A percentile compares a stretch with the other conserved stretches of the same genome.
These are phyloP conservation scores for Catharus fuscescens DNA, from an alignment of 2,113 vertebrate genomes.

Conservation along the genomic window DNA sequence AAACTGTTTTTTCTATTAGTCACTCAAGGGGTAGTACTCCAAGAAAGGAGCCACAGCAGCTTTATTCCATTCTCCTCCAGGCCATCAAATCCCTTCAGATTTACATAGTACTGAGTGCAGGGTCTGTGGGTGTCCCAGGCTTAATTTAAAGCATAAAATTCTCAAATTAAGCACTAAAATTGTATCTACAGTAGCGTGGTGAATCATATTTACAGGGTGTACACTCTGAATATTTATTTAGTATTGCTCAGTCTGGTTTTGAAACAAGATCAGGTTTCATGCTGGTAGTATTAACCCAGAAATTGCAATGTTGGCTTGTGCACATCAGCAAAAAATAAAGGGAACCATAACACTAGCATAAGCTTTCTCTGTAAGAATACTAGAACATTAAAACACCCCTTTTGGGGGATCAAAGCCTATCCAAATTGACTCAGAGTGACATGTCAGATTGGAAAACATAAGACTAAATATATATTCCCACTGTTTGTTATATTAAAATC, in stretches of 20 bases:
- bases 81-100: neutral
- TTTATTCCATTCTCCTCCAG: neutral
- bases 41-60: neutral
- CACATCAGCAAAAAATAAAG: neutral
- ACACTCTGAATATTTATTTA: neutral
- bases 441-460: slow-evolving; percentile 11
- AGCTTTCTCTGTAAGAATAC: neutral
- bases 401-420: neutral
- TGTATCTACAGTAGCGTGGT: neutral
- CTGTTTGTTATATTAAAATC: slow-evolving; percentile 25
- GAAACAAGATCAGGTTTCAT: neutral
- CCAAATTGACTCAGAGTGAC: neutral
- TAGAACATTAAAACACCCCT: neutral
- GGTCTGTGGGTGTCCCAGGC: accelerated
- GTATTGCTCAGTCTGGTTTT: neutral
- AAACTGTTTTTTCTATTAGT: slow-evolving; percentile 20
- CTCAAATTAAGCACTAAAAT: neutral
- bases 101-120: accelerated
- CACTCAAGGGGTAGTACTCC: neutral
- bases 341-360: neutral
- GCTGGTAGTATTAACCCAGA: neutral
- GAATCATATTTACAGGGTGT: neutral
- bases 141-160: neutral
- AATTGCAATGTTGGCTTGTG: neutral
- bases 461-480: neutral